Conservation (phyloP, 2,113 vertebrate species). For the Sialia sialis region DNA sequence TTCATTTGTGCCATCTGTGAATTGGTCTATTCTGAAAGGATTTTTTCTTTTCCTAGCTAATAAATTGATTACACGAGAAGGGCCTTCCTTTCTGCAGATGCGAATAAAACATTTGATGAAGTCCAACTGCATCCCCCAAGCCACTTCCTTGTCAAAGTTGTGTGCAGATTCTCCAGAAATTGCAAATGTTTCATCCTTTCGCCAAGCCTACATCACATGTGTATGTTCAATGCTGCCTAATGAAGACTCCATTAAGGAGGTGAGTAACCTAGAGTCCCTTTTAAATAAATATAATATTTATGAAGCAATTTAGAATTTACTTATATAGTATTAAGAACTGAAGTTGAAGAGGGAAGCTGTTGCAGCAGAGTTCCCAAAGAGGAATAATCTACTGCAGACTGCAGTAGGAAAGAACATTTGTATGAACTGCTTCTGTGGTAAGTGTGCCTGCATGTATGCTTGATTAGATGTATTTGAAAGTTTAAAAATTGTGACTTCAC, state of each 20-base stretch:
- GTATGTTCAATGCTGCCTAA: constrained; percentile 92
- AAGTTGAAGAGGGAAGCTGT: background rate
- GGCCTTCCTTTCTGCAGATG: constrained; percentile 95
- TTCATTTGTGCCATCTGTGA: background rate
- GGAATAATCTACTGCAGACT: background rate
- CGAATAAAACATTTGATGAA: constrained; percentile 96
- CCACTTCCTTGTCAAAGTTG: constrained; percentile 87
- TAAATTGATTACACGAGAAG: constrained; percentile 90
- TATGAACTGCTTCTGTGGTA: background rate
- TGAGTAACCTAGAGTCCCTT: constrained; percentile 56
- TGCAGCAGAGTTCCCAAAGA: background rate
- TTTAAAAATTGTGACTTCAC: background rate
- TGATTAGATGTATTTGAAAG: background rate
- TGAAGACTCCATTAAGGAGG: constrained; percentile 95
- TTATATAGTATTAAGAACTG: background rate
- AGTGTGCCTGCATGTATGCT: background rate
- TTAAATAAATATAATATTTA: background rate
- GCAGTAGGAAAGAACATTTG: background rate
- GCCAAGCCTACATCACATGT: constrained; percentile 89
- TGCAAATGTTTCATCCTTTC: constrained; percentile 86
- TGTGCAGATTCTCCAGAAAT: constrained; percentile 87
- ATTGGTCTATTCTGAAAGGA: constrained; percentile 30
- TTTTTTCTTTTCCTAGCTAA: constrained; percentile 77
- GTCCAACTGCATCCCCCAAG: constrained; percentile 89
- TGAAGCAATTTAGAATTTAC: background rate